Conservation (phyloP, 2,888 invertebrate species). For the Mesochorus sp. region DNA sequence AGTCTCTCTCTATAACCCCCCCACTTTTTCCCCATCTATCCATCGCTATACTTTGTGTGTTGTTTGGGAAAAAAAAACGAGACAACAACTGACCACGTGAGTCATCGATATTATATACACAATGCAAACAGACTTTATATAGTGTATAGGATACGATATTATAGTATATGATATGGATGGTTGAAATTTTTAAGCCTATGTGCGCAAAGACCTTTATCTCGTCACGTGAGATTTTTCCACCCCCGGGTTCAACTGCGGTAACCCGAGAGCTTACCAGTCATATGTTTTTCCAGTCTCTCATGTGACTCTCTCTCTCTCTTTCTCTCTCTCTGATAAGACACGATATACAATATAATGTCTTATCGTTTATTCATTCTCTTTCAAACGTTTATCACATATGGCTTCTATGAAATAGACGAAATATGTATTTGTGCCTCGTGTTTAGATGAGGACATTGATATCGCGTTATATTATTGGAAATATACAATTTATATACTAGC, state of each 20-base stretch:
- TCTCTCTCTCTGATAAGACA: too few relatives aligned
- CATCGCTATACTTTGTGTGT: background rate
- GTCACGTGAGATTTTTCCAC: slow-evolving; percentile 49
- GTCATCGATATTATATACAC: slow-evolving; percentile 8
- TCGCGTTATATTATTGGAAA: too few relatives aligned
- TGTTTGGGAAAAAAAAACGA: background rate
- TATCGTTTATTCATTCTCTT: background rate
- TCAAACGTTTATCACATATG: background rate
- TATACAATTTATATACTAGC: too few relatives aligned
- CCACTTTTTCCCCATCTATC: background rate
- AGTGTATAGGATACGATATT: background rate
- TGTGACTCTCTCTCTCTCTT: slow-evolving; percentile 28
- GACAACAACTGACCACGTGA: slow-evolving; percentile 4
- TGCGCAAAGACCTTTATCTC: slow-evolving; percentile 45
- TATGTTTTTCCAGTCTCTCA: slow-evolving; percentile 29
- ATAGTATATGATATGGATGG: background rate
- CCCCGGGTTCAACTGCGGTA: slow-evolving; percentile 52
- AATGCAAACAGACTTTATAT: background rate
- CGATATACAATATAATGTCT: too few relatives aligned
- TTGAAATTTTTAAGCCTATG: slow-evolving; percentile 9
- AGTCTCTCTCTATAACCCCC: background rate
- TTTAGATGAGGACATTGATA: too few relatives aligned
- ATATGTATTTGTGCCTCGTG: too few relatives aligned
- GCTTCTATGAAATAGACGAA: too few relatives aligned
- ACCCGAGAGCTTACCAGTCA: slow-evolving; percentile 47